Evolutionary conservation across 1,140 invertebrate genomes (phyloP), one percentile per base, ranked within the genome.

Genomic region (Stenopsyche tienmushanensis): DNA sequence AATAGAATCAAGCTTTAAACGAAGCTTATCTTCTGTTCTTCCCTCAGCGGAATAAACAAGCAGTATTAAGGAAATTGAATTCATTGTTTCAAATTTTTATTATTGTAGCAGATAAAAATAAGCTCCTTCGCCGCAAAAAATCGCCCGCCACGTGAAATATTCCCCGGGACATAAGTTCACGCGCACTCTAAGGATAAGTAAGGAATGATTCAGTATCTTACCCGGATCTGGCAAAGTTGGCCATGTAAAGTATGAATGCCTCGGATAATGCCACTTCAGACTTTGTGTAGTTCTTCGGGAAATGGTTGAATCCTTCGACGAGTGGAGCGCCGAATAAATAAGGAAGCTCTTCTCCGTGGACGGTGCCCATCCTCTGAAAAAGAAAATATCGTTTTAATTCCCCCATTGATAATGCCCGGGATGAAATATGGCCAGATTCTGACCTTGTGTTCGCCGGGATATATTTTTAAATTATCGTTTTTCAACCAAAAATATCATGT

Each of bases 201-300:
- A 49, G 13, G 39, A 34, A 57, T 42, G 5, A 34, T 34, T 34
- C 5, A 57, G 20, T 42, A 29, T 83, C 86, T 88, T 82, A 96
- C 94, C 94, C 94, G n/a, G 87, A 90, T 79, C 90, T 91, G 1
- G 90, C 90, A 77, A 97, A 97, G 79, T 96, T 97, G 1, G 90
- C 88, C 70, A 94, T 88, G 74, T 90, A 94, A 52, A 90, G 84
- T 74, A 97, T 92, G 67, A 96, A 87, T 10, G 90, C 88, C 77
- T 94, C 91, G 1, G 92, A 88, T n/a, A 96, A 77, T 5, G 87
- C 85, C 44, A 88, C 81, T 78, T 97, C 93, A 9, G 85, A 82
- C 73, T 87, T 88, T 0, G 89, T 93, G 76, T 92, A 96, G 76
- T 92, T 91, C 63, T 81, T 84, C 0, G 87, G 86, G 75, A 92